phyloP scores from a whole-genome alignment of 2,113 vertebrate species.

The Gobius niger region DNA sequence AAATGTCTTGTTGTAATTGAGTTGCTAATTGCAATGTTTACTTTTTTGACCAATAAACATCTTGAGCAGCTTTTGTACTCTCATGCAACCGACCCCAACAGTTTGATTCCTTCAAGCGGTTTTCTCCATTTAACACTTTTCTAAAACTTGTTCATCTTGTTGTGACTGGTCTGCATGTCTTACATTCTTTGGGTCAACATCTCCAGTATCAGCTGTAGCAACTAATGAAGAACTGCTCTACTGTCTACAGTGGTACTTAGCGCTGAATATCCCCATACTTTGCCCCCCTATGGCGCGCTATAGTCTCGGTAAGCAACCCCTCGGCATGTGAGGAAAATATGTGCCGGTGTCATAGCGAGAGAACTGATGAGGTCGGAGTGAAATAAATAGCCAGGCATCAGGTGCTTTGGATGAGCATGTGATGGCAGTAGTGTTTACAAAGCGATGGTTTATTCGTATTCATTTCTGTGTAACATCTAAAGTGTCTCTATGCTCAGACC shows the following conservation, averaged over 20 bases:
- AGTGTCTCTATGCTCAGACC: not conserved
- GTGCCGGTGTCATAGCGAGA: conserved; percentile 9
- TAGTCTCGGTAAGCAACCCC: conserved; percentile 15
- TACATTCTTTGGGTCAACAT: not conserved
- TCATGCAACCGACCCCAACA: not conserved
- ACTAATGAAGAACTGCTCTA: not conserved
- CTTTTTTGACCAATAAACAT: conserved; percentile 55
- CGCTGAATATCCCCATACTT: not conserved
- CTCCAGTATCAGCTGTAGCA: not conserved
- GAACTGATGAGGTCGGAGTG: conserved; percentile 26
- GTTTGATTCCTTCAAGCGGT: not conserved
- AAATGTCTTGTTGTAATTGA: conserved; percentile 25
- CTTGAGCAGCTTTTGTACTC: not conserved
- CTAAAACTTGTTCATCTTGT: not conserved
- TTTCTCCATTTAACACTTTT: not conserved
- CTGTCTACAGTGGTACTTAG: not conserved
- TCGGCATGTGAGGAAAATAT: conserved; percentile 1
- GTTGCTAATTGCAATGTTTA: conserved; percentile 13
- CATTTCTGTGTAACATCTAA: not conserved
- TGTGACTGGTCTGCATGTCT: not conserved
- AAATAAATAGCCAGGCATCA: conserved; percentile 60
- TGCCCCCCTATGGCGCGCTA: not conserved
- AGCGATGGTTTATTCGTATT: not conserved
- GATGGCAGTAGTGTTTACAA: conserved; percentile 36
- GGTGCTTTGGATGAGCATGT: conserved; percentile 27